Evolutionary conservation across 2,797 vertebrate species (phyloP), one percentile per base, ranked within the genome.

Genomic region (Chaetodon trifasciatus): DNA sequence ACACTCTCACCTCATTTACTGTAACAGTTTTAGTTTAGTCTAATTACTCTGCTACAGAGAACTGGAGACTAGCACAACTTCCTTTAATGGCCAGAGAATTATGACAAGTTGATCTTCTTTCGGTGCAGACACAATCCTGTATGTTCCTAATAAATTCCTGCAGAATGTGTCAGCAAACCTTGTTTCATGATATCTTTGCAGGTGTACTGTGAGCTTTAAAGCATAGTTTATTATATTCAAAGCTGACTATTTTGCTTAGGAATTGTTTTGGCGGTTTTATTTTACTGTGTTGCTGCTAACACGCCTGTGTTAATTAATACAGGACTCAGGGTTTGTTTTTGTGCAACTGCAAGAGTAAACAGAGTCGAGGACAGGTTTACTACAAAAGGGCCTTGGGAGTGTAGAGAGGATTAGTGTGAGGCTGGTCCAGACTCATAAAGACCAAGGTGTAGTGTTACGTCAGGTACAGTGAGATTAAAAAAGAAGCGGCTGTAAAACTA

Each of bases 391-490:
- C 65, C 66, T 66, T 76, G 47, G 49, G 57, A 74, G 53, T 57
- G 13, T 17, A 75, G 66, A 62, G 76, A 62, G 64, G 77, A 89
- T 92, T 86, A 93, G 66, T 55, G 61, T 24, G 46, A 70, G 60
- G 66, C 60, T 64, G 49, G 68, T 73, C 63, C 70, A 53, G 46
- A 64, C 81, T 75, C 71, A 86, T 86, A 86, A 90, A 91, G 77
- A 83, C 35, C 19, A 49, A 71, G 68, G 70, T 76, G 47, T 73
- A 62, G 44, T 71, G 52, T 74, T 74, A 70, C 28, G 3, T 86
- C 67, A 73, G 39, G 64, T 40, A 35, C 1, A 24, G 50, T 19
- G 70, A 66, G 63, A 70, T 79, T 28, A 66, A 76, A 63, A 69
- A 58, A 74, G 28, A 84, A 58, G 50, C 28, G 53, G 42, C 64